These are phyloP conservation scores for Oreochromis grahami DNA, from an alignment of 2,797 vertebrate genomes.

Conservation along the genomic window DNA sequence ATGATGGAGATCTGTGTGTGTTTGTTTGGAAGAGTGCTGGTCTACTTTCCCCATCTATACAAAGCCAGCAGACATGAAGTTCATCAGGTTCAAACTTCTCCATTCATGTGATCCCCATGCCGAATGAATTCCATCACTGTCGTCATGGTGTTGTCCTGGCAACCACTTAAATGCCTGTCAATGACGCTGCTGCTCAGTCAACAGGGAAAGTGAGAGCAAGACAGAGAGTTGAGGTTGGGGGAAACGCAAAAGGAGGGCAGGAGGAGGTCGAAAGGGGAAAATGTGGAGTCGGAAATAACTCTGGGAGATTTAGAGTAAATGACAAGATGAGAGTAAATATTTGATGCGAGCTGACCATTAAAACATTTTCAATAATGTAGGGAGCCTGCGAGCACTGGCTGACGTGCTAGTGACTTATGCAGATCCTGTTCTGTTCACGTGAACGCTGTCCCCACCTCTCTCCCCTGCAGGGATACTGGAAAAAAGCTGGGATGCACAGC, in stretches of 20 bases:
- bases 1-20: not conserved
- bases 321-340: slow-evolving; percentile 22
- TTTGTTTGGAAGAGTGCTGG: not conserved
- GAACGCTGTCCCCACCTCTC: slow-evolving; percentile 5
- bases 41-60: not conserved
- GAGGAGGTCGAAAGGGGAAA: not conserved
- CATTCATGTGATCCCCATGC: slow-evolving; percentile 38
- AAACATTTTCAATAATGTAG: slow-evolving; percentile 32
- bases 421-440: not conserved
- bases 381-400: not conserved
- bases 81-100: slow-evolving; percentile 36
- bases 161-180: slow-evolving; percentile 55
- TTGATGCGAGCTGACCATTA: slow-evolving; percentile 26
- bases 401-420: slow-evolving; percentile 8
- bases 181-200: slow-evolving; percentile 49
- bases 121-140: slow-evolving; percentile 61
- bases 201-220: slow-evolving; percentile 15
- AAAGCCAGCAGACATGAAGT: slow-evolving; percentile 9
- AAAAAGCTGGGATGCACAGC: slow-evolving; percentile 55
- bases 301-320: not conserved
- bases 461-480: slow-evolving; percentile 37
- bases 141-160: slow-evolving; percentile 67
- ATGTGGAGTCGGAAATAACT: not conserved
- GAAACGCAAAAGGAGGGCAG: not conserved
- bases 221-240: not conserved